These are phyloP conservation scores for Dorcus hopei DNA, from an alignment of 2,888 invertebrate species.

Conservation along the genomic window DNA sequence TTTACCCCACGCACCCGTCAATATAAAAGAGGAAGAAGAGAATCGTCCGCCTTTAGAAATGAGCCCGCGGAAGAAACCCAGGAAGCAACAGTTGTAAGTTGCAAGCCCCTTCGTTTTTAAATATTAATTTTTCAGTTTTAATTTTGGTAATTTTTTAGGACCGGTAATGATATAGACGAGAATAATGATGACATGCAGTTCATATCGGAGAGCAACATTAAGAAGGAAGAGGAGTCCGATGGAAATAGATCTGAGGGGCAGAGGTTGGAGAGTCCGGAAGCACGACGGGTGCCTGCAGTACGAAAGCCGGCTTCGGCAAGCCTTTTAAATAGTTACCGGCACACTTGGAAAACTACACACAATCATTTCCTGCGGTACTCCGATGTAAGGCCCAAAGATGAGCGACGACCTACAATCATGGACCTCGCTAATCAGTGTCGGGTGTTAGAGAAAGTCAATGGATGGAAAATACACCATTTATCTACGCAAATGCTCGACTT, in stretches of 20 bases:
- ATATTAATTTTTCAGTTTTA: background rate
- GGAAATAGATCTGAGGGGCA: slow-evolving; percentile 42
- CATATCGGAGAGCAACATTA: slow-evolving; percentile 51
- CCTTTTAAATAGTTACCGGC: slow-evolving; percentile 62
- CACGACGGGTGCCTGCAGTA: slow-evolving; percentile 33
- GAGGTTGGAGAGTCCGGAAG: slow-evolving; percentile 42
- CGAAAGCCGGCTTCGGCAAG: slow-evolving; percentile 50
- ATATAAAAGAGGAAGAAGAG: slow-evolving; percentile 45
- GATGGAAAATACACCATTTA: slow-evolving; percentile 93
- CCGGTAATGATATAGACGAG: slow-evolving; percentile 56
- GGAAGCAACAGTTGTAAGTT: slow-evolving; percentile 83
- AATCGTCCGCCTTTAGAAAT: slow-evolving; percentile 58
- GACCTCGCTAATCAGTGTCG: slow-evolving; percentile 87
- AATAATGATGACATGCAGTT: slow-evolving; percentile 61
- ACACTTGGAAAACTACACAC: slow-evolving; percentile 68
- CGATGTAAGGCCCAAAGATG: slow-evolving; percentile 86
- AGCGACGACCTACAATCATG: slow-evolving; percentile 78
- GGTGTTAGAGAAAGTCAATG: slow-evolving; percentile 83
- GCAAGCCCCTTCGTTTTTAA: background rate
- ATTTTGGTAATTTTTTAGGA: slow-evolving; percentile 42
- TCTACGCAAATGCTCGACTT: slow-evolving; percentile 91
- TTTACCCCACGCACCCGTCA: slow-evolving; percentile 39
- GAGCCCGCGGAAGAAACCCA: slow-evolving; percentile 85
- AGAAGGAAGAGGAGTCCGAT: slow-evolving; percentile 48
- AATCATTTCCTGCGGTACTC: slow-evolving; percentile 73